These are phyloP conservation scores for Poeciliopsis turneri DNA, from an alignment of 2,797 vertebrate genomes.

Conservation along the genomic window DNA sequence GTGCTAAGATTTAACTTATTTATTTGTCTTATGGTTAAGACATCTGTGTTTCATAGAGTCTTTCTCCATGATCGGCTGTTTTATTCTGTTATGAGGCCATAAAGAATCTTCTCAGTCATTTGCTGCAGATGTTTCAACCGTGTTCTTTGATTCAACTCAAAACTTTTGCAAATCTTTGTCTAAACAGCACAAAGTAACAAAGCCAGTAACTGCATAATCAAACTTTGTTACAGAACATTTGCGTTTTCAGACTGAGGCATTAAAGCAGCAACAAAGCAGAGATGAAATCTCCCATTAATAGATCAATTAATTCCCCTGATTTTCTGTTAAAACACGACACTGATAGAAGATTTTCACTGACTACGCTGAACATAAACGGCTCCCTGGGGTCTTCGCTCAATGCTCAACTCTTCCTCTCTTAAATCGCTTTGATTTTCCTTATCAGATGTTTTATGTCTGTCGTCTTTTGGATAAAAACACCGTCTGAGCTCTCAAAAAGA, in stretches of 20 bases:
- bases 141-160: not conserved
- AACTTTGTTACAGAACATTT: conserved; percentile 35
- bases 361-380: conserved; percentile 39
- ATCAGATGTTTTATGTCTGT: conserved; percentile 53
- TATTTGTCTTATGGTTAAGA: too few species aligned
- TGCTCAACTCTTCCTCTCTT: conserved; percentile 36
- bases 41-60: too few species aligned
- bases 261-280: conserved; percentile 41
- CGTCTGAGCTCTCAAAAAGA: conserved; percentile 29
- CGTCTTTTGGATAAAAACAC: conserved; percentile 49
- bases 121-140: not conserved
- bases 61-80: too few species aligned
- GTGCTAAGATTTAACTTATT: too few species aligned
- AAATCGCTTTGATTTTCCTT: conserved; percentile 57
- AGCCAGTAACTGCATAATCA: conserved; percentile 3
- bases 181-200: not conserved
- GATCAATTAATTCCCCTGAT: conserved; percentile 53
- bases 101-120: too few species aligned
- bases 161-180: not conserved
- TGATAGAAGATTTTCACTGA: conserved; percentile 45
- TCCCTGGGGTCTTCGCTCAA: conserved; percentile 55
- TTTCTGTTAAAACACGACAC: conserved; percentile 36
- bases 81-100: too few species aligned
- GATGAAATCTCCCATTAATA: conserved; percentile 47
- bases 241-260: conserved; percentile 29